Percentiles rank a stretch among this genome's conserved stretches.
phyloP scores from a whole-genome alignment of 2,113 vertebrate genomes.

The Acanthisitta chloris region DNA sequence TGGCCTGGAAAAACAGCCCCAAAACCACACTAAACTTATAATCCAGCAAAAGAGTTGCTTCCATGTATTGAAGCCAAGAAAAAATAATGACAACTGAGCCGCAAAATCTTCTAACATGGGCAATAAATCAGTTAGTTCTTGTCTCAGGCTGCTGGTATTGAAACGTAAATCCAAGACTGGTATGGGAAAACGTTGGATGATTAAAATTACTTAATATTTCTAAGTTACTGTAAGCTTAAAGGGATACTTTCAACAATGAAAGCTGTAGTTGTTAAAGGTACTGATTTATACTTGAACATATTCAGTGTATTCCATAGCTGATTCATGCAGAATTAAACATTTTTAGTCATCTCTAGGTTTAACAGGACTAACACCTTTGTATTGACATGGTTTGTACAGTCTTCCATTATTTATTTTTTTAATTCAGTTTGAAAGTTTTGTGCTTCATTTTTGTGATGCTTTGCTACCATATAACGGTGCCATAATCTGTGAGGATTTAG shows the following conservation, averaged over 20 bases:
- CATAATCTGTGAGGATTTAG: background rate
- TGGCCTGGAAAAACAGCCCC: background rate
- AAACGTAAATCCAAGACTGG: background rate
- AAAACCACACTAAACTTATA: background rate
- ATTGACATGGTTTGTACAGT: background rate
- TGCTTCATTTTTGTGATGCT: background rate
- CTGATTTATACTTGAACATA: background rate
- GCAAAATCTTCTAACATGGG: background rate
- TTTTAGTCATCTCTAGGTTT: background rate
- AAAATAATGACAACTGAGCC: background rate
- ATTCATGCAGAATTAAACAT: background rate
- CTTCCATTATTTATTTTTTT: background rate
- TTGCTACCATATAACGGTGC: background rate
- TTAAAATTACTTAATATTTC: slow-evolving; percentile 25
- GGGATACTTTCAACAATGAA: too few relatives aligned
- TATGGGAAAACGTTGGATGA: background rate
- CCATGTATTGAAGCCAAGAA: background rate
- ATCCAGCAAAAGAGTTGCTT: background rate
- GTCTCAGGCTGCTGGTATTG: background rate
- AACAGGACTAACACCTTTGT: background rate
- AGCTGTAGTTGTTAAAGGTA: background rate
- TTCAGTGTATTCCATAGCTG: background rate
- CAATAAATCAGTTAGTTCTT: background rate
- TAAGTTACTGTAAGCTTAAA: too few relatives aligned
- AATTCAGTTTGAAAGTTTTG: background rate